These are phyloP conservation scores for Mimachlamys varia DNA, from an alignment of 2,888 invertebrate genomes.

Conservation along the genomic window DNA sequence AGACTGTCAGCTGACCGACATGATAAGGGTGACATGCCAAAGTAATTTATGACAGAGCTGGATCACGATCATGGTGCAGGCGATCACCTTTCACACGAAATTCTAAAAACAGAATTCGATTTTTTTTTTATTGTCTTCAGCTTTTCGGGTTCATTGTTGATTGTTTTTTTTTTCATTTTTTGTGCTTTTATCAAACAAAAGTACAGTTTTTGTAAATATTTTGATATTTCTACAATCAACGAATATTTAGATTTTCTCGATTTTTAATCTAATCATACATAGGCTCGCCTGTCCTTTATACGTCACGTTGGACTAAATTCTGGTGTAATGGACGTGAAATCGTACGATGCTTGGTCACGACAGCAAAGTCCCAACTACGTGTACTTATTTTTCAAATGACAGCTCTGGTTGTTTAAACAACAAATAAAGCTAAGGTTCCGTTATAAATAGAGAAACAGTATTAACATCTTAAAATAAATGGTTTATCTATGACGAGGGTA, in stretches of 20 bases:
- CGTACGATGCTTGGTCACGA: not conserved
- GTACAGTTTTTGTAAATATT: not conserved
- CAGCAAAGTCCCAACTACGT: not conserved
- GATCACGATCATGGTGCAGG: not conserved
- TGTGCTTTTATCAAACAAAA: not conserved
- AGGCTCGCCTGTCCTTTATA: not conserved
- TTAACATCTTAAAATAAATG: too few species aligned
- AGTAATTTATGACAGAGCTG: not conserved
- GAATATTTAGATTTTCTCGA: not conserved
- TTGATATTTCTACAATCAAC: too few species aligned
- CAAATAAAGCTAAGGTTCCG: too few species aligned
- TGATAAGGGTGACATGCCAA: not conserved
- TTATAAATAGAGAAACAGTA: too few species aligned
- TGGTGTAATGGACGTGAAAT: not conserved
- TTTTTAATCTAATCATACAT: not conserved
- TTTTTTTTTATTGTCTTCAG: not conserved
- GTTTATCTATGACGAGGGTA: too few species aligned
- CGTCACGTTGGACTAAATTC: not conserved
- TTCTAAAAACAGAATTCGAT: not conserved
- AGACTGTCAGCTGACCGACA: not conserved
- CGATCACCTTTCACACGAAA: not conserved
- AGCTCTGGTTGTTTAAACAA: not conserved
- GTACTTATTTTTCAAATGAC: not conserved
- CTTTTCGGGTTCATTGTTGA: not conserved
- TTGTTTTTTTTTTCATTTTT: not conserved